Evolutionary conservation across 53 echinoderm and acorn worm species (phyloP).

Genomic region (Apostichopus leukothele): DNA sequence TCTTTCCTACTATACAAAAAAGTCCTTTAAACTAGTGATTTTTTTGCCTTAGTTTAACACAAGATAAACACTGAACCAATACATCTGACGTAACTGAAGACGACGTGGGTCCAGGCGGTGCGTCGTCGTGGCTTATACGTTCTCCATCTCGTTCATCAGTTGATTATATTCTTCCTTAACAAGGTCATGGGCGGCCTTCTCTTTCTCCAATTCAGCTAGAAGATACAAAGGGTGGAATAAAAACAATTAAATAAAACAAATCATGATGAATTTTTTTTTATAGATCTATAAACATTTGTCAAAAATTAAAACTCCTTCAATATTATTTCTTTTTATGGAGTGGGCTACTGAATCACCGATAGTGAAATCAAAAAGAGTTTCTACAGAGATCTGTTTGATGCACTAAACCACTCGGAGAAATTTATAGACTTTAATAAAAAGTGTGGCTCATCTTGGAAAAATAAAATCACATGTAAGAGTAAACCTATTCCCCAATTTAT

Average conservation of each 20-base stretch:
- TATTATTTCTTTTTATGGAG: background rate
- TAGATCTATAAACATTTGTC: background rate
- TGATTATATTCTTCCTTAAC: conserved; percentile 12
- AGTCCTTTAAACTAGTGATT: conserved; percentile 5
- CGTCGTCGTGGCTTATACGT: background rate
- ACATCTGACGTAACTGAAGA: conserved; percentile 27
- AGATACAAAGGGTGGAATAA: background rate
- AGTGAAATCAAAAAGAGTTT: no score
- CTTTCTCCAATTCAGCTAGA: conserved; percentile 26
- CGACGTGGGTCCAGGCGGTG: conserved; percentile 9
- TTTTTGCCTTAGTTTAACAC: conserved; percentile 27
- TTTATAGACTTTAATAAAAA: no score
- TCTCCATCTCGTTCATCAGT: conserved; percentile 42
- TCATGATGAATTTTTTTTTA: no score
- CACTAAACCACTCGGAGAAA: no score
- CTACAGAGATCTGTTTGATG: no score
- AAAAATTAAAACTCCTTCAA: background rate
- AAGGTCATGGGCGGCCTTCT: background rate
- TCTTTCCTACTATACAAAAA: conserved; percentile 35
- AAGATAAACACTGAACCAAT: conserved; percentile 36
- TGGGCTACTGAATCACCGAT: no score
- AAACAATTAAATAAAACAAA: background rate
- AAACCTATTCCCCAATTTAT: no score
- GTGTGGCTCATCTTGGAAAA: no score
- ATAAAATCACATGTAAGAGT: no score